Base-by-base conservation (phyloP, 2,113 vertebrate genomes). In the Sigmodon hispidus region DNA sequence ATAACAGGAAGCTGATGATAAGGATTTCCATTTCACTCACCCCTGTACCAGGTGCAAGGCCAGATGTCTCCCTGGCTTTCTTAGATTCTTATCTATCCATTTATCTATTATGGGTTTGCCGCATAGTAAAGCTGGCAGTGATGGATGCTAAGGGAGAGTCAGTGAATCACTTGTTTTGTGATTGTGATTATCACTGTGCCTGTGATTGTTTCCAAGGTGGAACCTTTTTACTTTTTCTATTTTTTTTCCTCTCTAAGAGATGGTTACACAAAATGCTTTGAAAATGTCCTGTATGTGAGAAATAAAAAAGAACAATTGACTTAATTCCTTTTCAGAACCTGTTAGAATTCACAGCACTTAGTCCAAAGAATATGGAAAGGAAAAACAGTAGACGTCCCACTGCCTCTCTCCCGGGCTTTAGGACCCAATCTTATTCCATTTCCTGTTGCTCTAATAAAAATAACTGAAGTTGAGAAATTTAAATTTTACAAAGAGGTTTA, bases 281-380 rank as follows among this genome's bases (percentile, higher is more conserved):
- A 48, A 83, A 92, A 67, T 94, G 36, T 3, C 63, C 40, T 89
- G 24, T 45, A 90, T 45, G 17, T 79, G 36, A 31, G 13, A 4
- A 29, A 1, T 5, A 36, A 21, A 85, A 81, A 76, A 65, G 26
- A 85, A 93, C 48, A 93, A 72, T 13, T 45, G 52, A 55, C 36
- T 89, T 94, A 45, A 80, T 77, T 94, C 24, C 24, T 89, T n/a
- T 80, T 89, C 63, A 50, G 72, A 31, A 48, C 36, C 84, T 77
- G 2, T 86, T 86, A 48, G 1, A 70, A 67, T 26, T 9, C 52
- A 67, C 2, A 61, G 5, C 59, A 45, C 31, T 91, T 87, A 93
- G 63, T 93, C 63, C 52, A 77, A 91, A 59, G 50, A 89, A 73
- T 59, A 91, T 4, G 7, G 43, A 65, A 92, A 13, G 31, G 2